Conservation (phyloP, 2,888 invertebrate species). For the Papilio protenor region DNA sequence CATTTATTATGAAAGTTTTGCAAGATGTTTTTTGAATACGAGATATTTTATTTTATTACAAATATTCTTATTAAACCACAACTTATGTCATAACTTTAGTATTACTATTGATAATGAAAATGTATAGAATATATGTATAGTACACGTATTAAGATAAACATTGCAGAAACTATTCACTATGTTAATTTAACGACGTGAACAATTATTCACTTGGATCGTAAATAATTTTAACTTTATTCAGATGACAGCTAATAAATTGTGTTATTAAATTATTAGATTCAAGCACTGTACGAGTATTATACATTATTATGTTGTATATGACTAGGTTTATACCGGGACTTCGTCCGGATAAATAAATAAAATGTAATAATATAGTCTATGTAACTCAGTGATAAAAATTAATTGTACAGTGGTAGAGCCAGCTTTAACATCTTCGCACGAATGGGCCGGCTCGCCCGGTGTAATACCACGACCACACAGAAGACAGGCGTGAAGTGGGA, state of each 20-base stretch:
- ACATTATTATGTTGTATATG: not conserved
- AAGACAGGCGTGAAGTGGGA: too few species aligned
- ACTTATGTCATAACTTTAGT: not conserved
- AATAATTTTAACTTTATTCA: constrained; percentile 19
- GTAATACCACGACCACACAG: too few species aligned
- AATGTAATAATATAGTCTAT: too few species aligned
- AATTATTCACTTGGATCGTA: constrained; percentile 33
- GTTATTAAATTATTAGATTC: constrained; percentile 27
- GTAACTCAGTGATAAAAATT: too few species aligned
- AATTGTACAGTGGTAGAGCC: too few species aligned
- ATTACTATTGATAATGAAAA: not conserved
- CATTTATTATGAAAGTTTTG: not conserved
- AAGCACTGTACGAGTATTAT: not conserved
- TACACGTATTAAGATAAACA: constrained; percentile 16
- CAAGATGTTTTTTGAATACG: not conserved
- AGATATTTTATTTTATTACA: not conserved
- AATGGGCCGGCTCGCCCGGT: too few species aligned
- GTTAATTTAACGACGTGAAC: constrained; percentile 20
- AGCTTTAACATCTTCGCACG: too few species aligned
- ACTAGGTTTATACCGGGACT: too few species aligned
- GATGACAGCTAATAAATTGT: constrained; percentile 25
- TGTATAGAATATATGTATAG: not conserved
- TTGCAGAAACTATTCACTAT: constrained; percentile 30
- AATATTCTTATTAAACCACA: not conserved
- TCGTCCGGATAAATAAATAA: too few species aligned